phyloP scores from a whole-genome alignment of 2,888 invertebrate species.

The Ectemnius cavifrons region DNA sequence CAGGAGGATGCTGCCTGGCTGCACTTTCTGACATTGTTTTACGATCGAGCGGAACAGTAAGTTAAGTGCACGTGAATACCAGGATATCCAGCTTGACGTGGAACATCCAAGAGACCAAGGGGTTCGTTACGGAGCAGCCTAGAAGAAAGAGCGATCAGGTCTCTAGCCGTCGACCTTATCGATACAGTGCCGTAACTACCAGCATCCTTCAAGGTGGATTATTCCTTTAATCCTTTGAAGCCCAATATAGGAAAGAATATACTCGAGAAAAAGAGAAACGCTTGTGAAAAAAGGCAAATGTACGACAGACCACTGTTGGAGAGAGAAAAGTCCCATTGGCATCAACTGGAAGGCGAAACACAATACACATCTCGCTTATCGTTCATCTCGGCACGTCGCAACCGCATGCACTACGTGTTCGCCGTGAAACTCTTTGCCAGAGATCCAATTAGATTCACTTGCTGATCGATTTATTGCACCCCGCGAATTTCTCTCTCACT shows the following conservation, averaged over 20 bases:
- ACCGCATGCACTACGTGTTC: conserved; percentile 18
- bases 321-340: conserved; percentile 35
- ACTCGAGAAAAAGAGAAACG: background rate
- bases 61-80: conserved; percentile 37
- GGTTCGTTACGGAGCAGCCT: conserved; percentile 42
- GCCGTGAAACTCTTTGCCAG: conserved; percentile 19
- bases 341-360: conserved; percentile 47
- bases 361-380: conserved; percentile 55
- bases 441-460: conserved; percentile 48
- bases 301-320: no score
- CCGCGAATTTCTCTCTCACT: conserved; percentile 14
- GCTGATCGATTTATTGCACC: conserved; percentile 44
- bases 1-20: conserved; percentile 11
- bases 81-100: conserved; percentile 29
- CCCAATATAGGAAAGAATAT: no score
- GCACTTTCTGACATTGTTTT: conserved; percentile 51
- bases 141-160: conserved; percentile 28
- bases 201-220: background rate
- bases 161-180: conserved; percentile 45
- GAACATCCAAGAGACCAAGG: conserved; percentile 44
- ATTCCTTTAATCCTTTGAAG: no score
- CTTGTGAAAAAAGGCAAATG: no score
- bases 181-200: conserved; percentile 19
- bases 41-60: conserved; percentile 46
- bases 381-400: conserved; percentile 36